Base-by-base conservation (phyloP, 2,113 vertebrate species). In the Paratilapia polleni region DNA sequence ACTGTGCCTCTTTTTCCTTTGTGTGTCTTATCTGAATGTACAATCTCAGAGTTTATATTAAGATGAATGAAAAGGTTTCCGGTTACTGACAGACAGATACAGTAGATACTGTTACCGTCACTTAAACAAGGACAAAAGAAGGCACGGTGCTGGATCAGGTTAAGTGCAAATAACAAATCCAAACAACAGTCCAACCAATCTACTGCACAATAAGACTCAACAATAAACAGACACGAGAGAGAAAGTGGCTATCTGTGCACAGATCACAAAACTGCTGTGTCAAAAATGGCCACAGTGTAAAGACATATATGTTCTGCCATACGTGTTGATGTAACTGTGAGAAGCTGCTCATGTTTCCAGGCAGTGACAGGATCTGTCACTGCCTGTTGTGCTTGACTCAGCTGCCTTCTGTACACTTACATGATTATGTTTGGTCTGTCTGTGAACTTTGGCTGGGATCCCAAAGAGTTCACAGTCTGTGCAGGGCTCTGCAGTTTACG, bases 281-380 rank as follows among this genome's bases (percentile, higher is more conserved):
- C 1, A 6, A 24, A 58, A 63, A 22, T 52, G 12, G 6, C 14
- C 5, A 19, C 4, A 62, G 41, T 31, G 38, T 57, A 12, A 58
- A 59, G 20, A 43, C 49, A 64, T 2, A n/a, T 12, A 24, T 61
- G 36, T 54, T n/a, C 56, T 28, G 22, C 76, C 52, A 12, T 31
- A 31, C 31, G 19, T 76, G 64, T 74, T 62, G 36, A 49, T 6
- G 49, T 77, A 78, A 80, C 31, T 31, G 11, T 41, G 58, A 81
- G 84, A 74, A 15, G 54, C 60, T 54, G 75, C 49, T 93, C 78
- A 17, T 60, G 84, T 91, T 89, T 86, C 89, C 15, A 38, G 57
- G 76, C 12, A 38, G 83, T 77, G 87, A 89, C 41, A 52, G 24
- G 58, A 92, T 81, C 89, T 79, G 79, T 86, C 78, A 13, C 47